These are phyloP conservation scores for Anomalospiza imberbis DNA, from an alignment of 2,797 vertebrate species.

Conservation along the genomic window DNA sequence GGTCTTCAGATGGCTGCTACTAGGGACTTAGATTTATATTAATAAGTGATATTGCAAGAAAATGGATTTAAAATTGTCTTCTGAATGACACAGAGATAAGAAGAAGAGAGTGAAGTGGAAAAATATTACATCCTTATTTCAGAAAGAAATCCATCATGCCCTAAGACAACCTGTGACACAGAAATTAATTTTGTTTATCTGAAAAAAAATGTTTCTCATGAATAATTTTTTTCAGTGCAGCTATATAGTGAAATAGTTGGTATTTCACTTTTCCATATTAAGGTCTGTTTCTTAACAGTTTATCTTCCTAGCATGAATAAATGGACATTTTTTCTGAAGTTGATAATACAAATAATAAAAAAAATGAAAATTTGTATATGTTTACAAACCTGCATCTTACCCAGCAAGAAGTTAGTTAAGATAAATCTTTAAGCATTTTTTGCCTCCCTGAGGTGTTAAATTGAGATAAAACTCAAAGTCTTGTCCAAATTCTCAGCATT, in stretches of 20 bases:
- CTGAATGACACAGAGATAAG: not conserved
- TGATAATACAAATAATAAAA: not conserved
- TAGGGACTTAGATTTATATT: not conserved
- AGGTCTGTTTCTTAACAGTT: not conserved
- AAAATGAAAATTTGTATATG: not conserved
- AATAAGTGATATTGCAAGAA: not conserved
- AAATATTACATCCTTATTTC: not conserved
- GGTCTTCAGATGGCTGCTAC: not conserved
- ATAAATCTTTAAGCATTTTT: not conserved
- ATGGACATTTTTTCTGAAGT: not conserved
- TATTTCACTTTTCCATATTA: not conserved
- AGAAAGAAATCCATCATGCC: not conserved
- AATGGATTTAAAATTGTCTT: not conserved
- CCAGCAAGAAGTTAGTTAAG: not conserved
- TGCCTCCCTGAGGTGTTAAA: not conserved
- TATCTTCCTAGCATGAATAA: not conserved
- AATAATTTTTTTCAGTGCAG: not conserved
- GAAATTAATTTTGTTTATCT: not conserved
- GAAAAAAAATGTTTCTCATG: not conserved
- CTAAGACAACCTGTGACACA: not conserved
- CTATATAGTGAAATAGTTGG: not conserved
- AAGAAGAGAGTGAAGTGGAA: not conserved
- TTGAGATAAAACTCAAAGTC: not conserved
- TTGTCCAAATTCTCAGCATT: not conserved
- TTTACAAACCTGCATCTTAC: not conserved